Percentiles rank a stretch among this genome's conserved stretches.
phyloP scores from a whole-genome alignment of 2,113 vertebrate species.

The Hydropotes inermis region DNA sequence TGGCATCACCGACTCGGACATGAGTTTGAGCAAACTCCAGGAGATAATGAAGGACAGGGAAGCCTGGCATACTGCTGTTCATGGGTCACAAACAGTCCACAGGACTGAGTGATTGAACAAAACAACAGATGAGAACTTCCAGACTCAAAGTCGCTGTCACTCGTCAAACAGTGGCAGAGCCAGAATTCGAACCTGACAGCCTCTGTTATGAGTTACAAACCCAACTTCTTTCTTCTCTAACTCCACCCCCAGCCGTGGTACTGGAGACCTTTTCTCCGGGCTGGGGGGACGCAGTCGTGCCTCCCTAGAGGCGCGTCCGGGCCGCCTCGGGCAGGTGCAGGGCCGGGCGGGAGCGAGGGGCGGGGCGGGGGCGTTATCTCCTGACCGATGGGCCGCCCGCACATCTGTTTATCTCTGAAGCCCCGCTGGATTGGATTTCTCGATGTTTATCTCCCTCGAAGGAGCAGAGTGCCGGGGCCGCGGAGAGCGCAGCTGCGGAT shows the following conservation, averaged over 20 bases:
- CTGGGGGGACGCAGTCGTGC: neutral
- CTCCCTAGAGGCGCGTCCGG: conserved; percentile 55
- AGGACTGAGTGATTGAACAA: neutral
- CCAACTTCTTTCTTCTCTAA: conserved; percentile 7
- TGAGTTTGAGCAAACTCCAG: neutral
- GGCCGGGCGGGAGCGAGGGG: conserved; percentile 39
- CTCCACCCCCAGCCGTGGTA: neutral
- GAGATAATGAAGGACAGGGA: neutral
- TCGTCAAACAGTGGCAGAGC: neutral
- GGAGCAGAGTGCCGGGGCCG: neutral
- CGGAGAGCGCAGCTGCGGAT: conserved; percentile 51
- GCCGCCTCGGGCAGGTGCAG: conserved; percentile 66
- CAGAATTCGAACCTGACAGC: neutral
- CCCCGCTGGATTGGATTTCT: conserved; percentile 71
- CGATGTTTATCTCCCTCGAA: conserved; percentile 69
- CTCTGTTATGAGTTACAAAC: neutral
- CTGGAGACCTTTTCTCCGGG: neutral
- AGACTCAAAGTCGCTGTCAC: neutral
- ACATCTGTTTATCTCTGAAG: conserved; percentile 76
- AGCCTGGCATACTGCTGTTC: neutral
- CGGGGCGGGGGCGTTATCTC: conserved; percentile 69
- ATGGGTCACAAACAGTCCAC: neutral
- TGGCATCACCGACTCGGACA: neutral
- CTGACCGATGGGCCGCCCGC: conserved; percentile 48
- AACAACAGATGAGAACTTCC: neutral